Conservation (phyloP, 2,113 vertebrate species). For the Rissa tridactyla region DNA sequence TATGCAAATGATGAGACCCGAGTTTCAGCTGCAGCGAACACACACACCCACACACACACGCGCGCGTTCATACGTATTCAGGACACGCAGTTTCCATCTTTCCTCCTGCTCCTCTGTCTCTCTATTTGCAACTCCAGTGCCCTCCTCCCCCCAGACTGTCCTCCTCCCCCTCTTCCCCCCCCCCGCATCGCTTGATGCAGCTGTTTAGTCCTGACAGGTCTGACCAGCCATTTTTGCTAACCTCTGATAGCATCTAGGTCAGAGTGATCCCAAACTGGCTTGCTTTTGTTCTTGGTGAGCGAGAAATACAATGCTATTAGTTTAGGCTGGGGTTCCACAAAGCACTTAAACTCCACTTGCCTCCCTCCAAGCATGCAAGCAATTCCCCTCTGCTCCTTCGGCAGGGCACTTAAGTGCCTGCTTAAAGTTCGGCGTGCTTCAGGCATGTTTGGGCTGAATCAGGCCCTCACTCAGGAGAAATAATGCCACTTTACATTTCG, state of each 20-base stretch:
- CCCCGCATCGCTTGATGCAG: conserved; percentile 2
- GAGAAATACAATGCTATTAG: conserved; percentile 36
- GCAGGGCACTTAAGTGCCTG: neutral
- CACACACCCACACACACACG: neutral
- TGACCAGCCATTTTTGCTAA: conserved; percentile 47
- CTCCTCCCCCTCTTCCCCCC: neutral
- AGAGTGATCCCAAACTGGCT: conserved; percentile 29
- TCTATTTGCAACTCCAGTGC: neutral
- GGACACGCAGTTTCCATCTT: conserved; percentile 44
- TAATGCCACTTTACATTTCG: neutral
- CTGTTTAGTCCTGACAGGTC: conserved; percentile 43
- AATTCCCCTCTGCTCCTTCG: neutral
- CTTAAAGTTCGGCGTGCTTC: neutral
- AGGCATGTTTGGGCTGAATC: neutral
- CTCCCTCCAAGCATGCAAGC: neutral
- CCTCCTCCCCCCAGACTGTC: neutral
- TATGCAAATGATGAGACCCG: neutral
- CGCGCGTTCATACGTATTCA: neutral
- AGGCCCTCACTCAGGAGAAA: neutral
- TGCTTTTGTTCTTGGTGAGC: conserved; percentile 17
- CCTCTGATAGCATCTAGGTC: conserved; percentile 58
- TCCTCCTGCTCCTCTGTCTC: conserved; percentile 11
- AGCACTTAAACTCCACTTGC: conserved; percentile 9
- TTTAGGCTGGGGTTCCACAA: conserved; percentile 34
- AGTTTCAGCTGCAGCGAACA: neutral